phyloP scores from a whole-genome alignment of 64 coral and sea anemone species.

The Pocillopora damicornis region DNA sequence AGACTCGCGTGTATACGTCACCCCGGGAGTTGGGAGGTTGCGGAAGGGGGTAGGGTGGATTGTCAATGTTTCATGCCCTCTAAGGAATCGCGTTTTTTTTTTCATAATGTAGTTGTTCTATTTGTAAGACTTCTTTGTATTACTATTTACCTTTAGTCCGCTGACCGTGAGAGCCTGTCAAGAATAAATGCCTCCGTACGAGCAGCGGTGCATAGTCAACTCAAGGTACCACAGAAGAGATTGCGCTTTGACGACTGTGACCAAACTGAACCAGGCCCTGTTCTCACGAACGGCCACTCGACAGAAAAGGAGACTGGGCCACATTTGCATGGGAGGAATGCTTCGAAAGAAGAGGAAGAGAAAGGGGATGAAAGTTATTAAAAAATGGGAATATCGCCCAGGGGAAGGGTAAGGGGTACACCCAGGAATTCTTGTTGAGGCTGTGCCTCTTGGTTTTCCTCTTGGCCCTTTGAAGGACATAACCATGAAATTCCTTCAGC shows the following conservation, averaged over 20 bases:
- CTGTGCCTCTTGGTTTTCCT: too few relatives aligned
- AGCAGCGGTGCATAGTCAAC: conserved; percentile 15
- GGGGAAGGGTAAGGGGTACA: too few relatives aligned
- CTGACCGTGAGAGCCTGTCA: conserved; percentile 8
- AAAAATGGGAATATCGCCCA: neutral
- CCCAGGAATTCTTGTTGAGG: too few relatives aligned
- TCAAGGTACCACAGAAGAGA: conserved; percentile 30
- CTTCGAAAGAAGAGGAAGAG: neutral
- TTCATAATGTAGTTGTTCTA: neutral
- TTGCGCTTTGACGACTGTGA: conserved; percentile 25
- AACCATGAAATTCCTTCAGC: too few relatives aligned
- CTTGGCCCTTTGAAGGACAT: too few relatives aligned
- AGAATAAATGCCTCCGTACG: conserved; percentile 31
- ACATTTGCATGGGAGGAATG: neutral
- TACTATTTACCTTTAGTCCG: neutral
- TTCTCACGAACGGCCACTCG: neutral
- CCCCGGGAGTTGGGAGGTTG: too few relatives aligned
- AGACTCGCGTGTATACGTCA: too few relatives aligned
- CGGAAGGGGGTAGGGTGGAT: too few relatives aligned
- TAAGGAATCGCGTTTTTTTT: neutral
- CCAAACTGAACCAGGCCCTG: neutral
- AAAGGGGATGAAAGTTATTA: conserved; percentile 4
- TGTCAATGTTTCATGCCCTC: too few relatives aligned
- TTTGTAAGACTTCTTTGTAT: neutral
- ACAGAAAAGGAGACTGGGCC: neutral